Evolutionary conservation across 2,113 vertebrate species (phyloP), one percentile per base, ranked within the genome.

Genomic region (Typhlomys cinereus): DNA sequence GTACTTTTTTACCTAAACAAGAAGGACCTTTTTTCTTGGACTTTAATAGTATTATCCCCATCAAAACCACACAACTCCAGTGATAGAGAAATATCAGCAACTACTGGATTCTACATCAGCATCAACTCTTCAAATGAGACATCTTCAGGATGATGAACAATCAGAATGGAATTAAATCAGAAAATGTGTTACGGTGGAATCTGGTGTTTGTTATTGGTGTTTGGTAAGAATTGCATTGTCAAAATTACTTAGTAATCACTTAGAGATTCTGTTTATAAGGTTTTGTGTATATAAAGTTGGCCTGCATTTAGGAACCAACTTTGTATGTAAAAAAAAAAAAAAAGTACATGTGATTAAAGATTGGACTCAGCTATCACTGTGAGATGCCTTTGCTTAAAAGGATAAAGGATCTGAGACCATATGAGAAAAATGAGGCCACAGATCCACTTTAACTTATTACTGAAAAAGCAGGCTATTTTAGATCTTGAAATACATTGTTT

Each of bases 1-100:
- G 99, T 97, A 99, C 99, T 79, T 99, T 99, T 97, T 97, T 99
- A 90, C 99, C 99, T 95, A 99, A 99, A 96, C 99, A 99, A 97
- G 99, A 99, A 96, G 99, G 99, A 50, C 99, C 99, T 31, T 99
- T 99, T 97, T 99, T 99, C 98, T 96, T 99, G 97, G 99, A 99
- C 98, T 99, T 99, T 66, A 98, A 98, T 97, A 99, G 98, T 90
- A 85, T 95, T 91, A 83, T 95, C 13, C 97, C 99, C 64, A 95
- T 99, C 81, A 99, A 98, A 91, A 98, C 99, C 48, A 99, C 99
- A 15, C 99, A 99, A 92, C 99, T 99, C 78, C 99, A 99, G 54
- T 99, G 98, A 99, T 71, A 82, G 71, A 73, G 90, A 92, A 62
- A 36, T 64, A 8, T 50, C 80, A 66, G 50, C 76, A 52, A 5